Percentiles rank a stretch among this genome's conserved stretches.
phyloP scores from a whole-genome alignment of 2,797 vertebrate genomes.

The Chrosomus eos region DNA sequence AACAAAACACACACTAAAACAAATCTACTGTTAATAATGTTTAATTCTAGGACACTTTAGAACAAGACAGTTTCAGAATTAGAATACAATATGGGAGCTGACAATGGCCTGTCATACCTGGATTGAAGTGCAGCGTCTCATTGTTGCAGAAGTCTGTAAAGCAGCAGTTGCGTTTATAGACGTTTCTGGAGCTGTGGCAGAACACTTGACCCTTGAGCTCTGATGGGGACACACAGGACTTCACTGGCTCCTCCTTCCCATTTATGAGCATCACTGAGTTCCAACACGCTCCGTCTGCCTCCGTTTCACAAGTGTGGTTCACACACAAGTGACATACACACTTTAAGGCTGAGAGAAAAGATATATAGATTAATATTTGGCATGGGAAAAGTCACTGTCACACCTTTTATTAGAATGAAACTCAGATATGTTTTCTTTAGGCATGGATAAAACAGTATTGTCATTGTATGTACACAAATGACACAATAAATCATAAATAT shows the following conservation, averaged over 20 bases:
- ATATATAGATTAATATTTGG: background rate
- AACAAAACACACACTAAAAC: background rate
- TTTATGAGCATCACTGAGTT: slow-evolving; percentile 92
- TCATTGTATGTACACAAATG: background rate
- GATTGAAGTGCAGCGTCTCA: slow-evolving; percentile 85
- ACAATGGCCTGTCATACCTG: slow-evolving; percentile 73
- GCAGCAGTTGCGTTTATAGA: slow-evolving; percentile 94
- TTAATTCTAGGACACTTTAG: background rate
- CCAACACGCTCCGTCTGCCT: slow-evolving; percentile 93
- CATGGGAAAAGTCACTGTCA: background rate
- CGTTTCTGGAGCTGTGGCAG: slow-evolving; percentile 91
- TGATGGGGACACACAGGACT: slow-evolving; percentile 88
- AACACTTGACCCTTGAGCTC: slow-evolving; percentile 91
- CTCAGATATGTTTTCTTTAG: background rate
- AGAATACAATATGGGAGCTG: background rate
- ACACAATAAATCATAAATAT: background rate
- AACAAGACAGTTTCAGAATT: background rate
- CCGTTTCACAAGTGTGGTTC: slow-evolving; percentile 92
- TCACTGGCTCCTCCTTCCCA: slow-evolving; percentile 87
- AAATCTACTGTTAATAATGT: background rate
- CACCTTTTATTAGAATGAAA: background rate
- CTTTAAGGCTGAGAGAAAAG: slow-evolving; percentile 76
- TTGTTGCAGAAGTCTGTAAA: slow-evolving; percentile 98
- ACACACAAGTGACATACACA: slow-evolving; percentile 93
- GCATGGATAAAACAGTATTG: background rate